Conservation (phyloP, 2,888 invertebrate genomes). For the Argyresthia albistria region DNA sequence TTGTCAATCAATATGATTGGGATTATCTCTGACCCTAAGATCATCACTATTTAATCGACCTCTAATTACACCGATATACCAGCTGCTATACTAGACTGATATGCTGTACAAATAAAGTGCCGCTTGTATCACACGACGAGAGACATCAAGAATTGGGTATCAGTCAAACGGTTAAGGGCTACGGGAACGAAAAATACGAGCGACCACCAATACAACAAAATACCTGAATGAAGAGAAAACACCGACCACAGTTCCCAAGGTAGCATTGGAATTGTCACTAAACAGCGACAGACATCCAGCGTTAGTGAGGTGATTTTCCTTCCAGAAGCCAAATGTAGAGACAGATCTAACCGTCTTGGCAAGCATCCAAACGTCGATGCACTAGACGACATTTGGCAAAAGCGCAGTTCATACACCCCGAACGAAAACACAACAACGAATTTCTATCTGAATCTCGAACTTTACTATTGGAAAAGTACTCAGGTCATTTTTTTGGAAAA, state of each 20-base stretch:
- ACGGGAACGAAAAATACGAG: too few relatives aligned
- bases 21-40: too few relatives aligned
- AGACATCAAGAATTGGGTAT: too few relatives aligned
- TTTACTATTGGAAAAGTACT: too few relatives aligned
- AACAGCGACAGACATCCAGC: too few relatives aligned
- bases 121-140: too few relatives aligned
- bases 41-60: too few relatives aligned
- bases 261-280: background rate
- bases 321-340: background rate
- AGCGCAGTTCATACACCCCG: background rate
- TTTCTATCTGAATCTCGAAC: background rate
- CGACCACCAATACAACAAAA: background rate
- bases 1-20: too few relatives aligned
- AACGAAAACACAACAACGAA: background rate
- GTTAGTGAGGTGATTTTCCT: background rate
- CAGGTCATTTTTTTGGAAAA: background rate
- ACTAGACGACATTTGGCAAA: slow-evolving; percentile 2
- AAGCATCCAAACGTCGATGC: background rate
- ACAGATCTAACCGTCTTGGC: background rate
- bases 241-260: background rate
- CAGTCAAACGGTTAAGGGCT: too few relatives aligned
- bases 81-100: too few relatives aligned
- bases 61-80: too few relatives aligned
- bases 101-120: too few relatives aligned
- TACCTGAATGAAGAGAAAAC: background rate